Conservation (phyloP, 2,113 vertebrate species). For the Vidua macroura region DNA sequence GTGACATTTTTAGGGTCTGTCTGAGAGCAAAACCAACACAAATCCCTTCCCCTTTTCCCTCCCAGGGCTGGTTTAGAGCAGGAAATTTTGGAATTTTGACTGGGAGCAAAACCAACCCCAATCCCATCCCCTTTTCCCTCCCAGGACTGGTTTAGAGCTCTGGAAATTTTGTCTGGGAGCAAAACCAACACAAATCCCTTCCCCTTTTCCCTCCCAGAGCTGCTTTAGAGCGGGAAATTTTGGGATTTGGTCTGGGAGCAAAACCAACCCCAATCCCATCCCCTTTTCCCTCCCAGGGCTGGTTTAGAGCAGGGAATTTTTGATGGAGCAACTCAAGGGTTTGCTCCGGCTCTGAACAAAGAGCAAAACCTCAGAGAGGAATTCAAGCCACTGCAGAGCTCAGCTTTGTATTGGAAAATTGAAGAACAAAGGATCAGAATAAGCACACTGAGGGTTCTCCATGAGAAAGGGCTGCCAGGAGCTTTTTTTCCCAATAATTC, state of each 20-base stretch:
- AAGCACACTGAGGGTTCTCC: background rate
- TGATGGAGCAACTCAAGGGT: background rate
- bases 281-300: background rate
- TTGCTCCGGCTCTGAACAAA: background rate
- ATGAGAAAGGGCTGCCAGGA: background rate
- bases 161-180: background rate
- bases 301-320: background rate
- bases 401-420: rapidly evolving
- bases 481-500: background rate
- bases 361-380: background rate
- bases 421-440: background rate
- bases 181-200: rapidly evolving
- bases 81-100: too few species aligned
- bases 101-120: too few species aligned
- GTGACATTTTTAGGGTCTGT: background rate
- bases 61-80: background rate
- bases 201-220: rapidly evolving
- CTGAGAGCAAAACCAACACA: too few species aligned
- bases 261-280: background rate
- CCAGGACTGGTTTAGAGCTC: background rate
- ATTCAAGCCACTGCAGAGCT: rapidly evolving
- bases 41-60: rapidly evolving
- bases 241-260: background rate
- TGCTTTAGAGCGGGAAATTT: background rate
- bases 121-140: rapidly evolving